These are phyloP conservation scores for Prunella fulvescens DNA, from an alignment of 2,113 vertebrate species.

Conservation along the genomic window DNA sequence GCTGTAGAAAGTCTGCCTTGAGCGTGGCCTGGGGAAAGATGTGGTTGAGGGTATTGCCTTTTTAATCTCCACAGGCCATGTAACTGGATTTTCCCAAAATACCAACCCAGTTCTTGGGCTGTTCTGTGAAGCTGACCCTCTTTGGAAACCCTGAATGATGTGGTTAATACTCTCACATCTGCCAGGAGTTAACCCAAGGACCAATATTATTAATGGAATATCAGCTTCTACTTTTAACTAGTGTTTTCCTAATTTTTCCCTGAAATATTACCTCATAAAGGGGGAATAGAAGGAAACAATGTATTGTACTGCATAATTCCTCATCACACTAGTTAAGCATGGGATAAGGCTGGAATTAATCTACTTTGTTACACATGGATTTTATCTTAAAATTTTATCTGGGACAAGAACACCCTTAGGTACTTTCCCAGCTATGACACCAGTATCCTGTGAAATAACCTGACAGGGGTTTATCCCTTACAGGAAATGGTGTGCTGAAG, in stretches of 20 bases:
- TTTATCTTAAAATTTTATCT: neutral
- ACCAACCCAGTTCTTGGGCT: neutral
- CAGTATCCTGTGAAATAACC: neutral
- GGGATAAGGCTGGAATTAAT: neutral
- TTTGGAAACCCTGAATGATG: neutral
- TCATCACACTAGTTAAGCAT: neutral
- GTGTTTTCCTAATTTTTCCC: neutral
- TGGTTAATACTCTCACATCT: neutral
- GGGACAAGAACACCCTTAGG: neutral
- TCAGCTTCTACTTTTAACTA: neutral
- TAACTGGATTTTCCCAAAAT: slow-evolving; percentile 4
- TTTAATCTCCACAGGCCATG: neutral
- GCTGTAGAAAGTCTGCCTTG: neutral
- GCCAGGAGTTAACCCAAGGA: neutral
- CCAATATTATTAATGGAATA: neutral
- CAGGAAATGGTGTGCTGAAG: neutral
- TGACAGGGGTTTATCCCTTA: neutral
- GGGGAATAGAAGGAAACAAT: neutral
- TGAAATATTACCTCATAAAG: neutral
- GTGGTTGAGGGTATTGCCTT: neutral
- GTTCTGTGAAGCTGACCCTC: neutral
- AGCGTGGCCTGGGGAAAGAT: neutral
- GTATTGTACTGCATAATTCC: neutral
- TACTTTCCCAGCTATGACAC: neutral
- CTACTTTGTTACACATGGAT: neutral